phyloP scores from a whole-genome alignment of 2,888 invertebrate species.

The Ectobius pallidus region DNA sequence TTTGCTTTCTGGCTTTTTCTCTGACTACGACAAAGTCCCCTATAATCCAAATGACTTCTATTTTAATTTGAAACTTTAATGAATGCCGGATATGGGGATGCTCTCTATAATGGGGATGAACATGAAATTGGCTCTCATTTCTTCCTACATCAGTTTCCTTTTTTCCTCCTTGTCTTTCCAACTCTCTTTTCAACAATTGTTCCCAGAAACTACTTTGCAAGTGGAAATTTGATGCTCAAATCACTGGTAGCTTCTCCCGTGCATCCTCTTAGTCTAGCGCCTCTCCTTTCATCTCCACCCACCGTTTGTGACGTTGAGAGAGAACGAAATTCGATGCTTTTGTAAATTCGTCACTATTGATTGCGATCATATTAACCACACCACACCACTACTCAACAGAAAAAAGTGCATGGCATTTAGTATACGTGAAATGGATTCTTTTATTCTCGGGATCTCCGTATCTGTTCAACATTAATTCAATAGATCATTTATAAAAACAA shows the following conservation, averaged over 20 bases:
- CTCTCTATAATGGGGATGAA: not conserved
- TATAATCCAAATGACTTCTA: constrained; percentile 27
- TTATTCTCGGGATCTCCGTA: too few relatives aligned
- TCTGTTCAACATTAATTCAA: too few relatives aligned
- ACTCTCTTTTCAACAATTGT: constrained; percentile 6
- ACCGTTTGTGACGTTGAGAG: too few relatives aligned
- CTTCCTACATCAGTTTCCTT: not conserved
- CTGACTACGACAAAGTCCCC: constrained; percentile 10
- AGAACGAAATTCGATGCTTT: too few relatives aligned
- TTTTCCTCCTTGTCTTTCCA: too few relatives aligned
- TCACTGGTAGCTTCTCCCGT: not conserved
- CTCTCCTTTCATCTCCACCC: too few relatives aligned
- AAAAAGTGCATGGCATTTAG: too few relatives aligned
- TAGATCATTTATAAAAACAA: too few relatives aligned
- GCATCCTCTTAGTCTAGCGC: not conserved
- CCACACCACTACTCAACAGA: too few relatives aligned
- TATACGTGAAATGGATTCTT: too few relatives aligned
- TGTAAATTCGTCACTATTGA: too few relatives aligned
- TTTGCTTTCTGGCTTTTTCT: not conserved
- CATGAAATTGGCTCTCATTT: constrained; percentile 29
- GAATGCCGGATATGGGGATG: constrained; percentile 21
- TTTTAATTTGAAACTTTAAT: constrained; percentile 31
- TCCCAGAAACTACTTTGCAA: constrained; percentile 12
- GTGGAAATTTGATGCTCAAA: constrained; percentile 17
- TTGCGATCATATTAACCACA: too few relatives aligned